A percentile compares a stretch with the other conserved stretches of the same genome.
These are phyloP conservation scores for Sorex fumeus DNA, from an alignment of 2,113 vertebrate genomes.

Conservation along the genomic window DNA sequence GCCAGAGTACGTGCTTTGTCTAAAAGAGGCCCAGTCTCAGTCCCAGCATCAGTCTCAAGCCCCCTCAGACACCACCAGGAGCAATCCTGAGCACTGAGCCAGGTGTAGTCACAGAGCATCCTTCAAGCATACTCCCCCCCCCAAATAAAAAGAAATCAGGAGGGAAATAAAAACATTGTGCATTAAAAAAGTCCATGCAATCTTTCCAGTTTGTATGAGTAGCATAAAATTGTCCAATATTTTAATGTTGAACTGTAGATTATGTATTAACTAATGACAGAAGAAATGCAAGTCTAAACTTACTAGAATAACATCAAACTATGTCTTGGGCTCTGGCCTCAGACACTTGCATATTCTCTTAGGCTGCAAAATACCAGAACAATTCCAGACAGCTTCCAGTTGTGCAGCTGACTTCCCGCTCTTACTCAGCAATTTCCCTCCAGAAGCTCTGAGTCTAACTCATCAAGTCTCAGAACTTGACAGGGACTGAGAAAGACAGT, in stretches of 20 bases:
- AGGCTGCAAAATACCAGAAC: constrained; percentile 10
- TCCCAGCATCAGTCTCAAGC: too few relatives aligned
- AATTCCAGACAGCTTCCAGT: background rate
- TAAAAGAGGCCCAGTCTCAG: too few relatives aligned
- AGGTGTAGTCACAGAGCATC: too few relatives aligned
- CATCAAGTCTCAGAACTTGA: background rate
- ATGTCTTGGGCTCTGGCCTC: constrained; percentile 4
- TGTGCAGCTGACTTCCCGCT: background rate
- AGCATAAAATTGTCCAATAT: background rate
- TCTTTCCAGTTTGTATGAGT: constrained; percentile 25
- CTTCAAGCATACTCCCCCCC: too few relatives aligned
- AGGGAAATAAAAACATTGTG: too few relatives aligned
- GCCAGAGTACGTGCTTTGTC: too few relatives aligned
- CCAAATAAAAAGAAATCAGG: too few relatives aligned
- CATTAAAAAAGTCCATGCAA: background rate
- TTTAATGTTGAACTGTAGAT: background rate
- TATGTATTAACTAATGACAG: background rate
- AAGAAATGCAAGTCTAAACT: constrained; percentile 29
- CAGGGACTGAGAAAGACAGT: background rate
- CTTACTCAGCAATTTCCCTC: constrained; percentile 10
- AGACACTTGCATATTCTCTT: background rate
- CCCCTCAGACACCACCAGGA: too few relatives aligned
- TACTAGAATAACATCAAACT: constrained; percentile 24
- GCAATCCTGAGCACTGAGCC: too few relatives aligned
- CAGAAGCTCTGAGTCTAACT: background rate